Evolutionary conservation across 1,140 invertebrate genomes (phyloP).

Genomic region (Brachionus koreanus): DNA sequence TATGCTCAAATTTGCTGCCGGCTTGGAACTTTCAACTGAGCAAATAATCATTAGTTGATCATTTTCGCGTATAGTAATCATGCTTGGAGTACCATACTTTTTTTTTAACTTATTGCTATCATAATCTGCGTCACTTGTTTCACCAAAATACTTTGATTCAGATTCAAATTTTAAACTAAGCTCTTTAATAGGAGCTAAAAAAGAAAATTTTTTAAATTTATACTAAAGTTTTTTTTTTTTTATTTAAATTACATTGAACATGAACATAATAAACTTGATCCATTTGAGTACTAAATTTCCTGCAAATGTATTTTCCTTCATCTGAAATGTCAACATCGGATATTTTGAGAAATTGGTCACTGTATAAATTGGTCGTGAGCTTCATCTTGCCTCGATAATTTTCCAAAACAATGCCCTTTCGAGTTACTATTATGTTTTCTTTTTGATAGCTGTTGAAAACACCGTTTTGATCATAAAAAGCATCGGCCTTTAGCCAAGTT

Average conservation of each 20-base stretch:
- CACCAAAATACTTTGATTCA: constrained; percentile 40
- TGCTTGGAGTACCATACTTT: not conserved
- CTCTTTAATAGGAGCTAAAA: constrained; percentile 27
- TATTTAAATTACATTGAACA: constrained; percentile 5
- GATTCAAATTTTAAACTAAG: constrained; percentile 25
- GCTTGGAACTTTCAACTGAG: constrained; percentile 26
- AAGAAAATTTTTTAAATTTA: not conserved
- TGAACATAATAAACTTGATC: constrained; percentile 6
- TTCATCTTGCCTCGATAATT: not conserved
- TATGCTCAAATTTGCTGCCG: constrained; percentile 25
- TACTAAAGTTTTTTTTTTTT: not conserved
- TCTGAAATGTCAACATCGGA: not conserved
- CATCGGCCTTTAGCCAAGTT: constrained; percentile 24
- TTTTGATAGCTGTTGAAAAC: not conserved
- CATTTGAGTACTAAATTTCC: constrained; percentile 14
- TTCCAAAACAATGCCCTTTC: constrained; percentile 2
- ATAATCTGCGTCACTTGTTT: not conserved
- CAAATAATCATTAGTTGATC: constrained; percentile 8
- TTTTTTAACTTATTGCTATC: not conserved
- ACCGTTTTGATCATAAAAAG: not conserved
- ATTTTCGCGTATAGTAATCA: constrained; percentile 7
- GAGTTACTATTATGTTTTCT: constrained; percentile 35
- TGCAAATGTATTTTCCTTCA: constrained; percentile 38
- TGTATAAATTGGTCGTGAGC: not conserved
- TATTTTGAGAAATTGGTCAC: not conserved